A percentile compares a stretch with the other conserved stretches of the same genome.
phyloP scores from a whole-genome alignment of 1,140 invertebrate species.

The Heliconius himera region DNA sequence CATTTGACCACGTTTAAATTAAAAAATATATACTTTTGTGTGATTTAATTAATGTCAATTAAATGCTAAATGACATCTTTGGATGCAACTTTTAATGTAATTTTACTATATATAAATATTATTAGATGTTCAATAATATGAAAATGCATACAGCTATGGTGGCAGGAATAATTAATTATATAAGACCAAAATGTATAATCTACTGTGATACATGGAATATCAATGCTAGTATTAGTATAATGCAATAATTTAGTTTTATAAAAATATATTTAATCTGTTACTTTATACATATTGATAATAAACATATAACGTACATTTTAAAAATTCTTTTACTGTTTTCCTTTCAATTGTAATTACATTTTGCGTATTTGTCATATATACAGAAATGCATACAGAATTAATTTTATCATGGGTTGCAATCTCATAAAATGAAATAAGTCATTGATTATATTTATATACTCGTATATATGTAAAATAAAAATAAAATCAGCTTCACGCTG shows the following conservation, averaged over 20 bases:
- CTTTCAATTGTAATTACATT: background rate
- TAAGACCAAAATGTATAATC: constrained; percentile 6
- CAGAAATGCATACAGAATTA: no score
- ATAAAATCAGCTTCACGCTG: no score
- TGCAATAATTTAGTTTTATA: constrained; percentile 1
- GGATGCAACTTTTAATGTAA: background rate
- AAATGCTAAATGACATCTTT: background rate
- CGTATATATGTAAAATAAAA: no score
- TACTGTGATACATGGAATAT: constrained; percentile 15
- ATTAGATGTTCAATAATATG: background rate
- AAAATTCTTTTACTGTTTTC: background rate
- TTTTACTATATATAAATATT: background rate
- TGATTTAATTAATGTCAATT: no score
- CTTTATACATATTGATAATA: background rate
- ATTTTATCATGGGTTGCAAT: no score
- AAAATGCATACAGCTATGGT: constrained; percentile 4
- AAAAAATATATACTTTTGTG: no score
- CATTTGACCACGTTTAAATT: no score
- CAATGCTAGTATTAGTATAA: background rate
- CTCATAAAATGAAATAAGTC: no score
- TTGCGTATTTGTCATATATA: no score
- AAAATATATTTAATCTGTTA: background rate
- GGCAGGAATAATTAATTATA: background rate
- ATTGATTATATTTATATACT: no score
- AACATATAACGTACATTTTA: background rate